These are phyloP conservation scores for Apotomis turbidana DNA, from an alignment of 2,888 invertebrate genomes.

Conservation along the genomic window DNA sequence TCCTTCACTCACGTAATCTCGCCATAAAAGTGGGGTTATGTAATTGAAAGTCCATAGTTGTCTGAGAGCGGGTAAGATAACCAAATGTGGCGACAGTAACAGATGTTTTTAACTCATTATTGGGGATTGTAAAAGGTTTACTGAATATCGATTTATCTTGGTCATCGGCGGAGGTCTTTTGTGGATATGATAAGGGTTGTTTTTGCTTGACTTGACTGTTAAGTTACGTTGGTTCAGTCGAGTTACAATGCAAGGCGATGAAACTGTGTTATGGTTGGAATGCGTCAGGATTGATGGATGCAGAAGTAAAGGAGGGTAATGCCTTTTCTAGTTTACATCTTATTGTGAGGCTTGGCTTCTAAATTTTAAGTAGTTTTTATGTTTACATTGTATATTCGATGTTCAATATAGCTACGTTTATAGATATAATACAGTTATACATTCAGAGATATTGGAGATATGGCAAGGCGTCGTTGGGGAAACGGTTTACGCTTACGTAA, in stretches of 20 bases:
- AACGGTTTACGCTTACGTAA: too few species aligned
- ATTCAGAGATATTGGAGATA: too few species aligned
- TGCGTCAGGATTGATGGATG: constrained; percentile 18
- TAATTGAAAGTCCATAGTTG: constrained; percentile 28
- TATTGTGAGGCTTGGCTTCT: not conserved
- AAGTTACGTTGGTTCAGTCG: constrained; percentile 2
- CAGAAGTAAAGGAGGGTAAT: constrained; percentile 4
- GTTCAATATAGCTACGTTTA: too few species aligned
- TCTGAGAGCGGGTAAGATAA: constrained; percentile 42
- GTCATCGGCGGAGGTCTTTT: not conserved
- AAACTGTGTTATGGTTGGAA: constrained; percentile 16
- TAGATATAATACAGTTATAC: too few species aligned
- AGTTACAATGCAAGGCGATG: constrained; percentile 26
- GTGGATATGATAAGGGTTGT: not conserved
- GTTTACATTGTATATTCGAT: too few species aligned
- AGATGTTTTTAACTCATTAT: constrained; percentile 47
- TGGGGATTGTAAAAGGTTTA: constrained; percentile 30
- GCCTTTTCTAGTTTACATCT: not conserved
- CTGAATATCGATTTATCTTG: not conserved
- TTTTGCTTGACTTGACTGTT: not conserved
- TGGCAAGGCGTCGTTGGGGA: too few species aligned
- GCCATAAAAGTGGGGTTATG: constrained; percentile 30
- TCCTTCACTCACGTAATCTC: constrained; percentile 15
- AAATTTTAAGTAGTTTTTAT: too few species aligned
- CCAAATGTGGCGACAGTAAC: constrained; percentile 56